phyloP scores from a whole-genome alignment of 35 echinoderm and acorn worm species.

The Nesometra sesokonis region DNA sequence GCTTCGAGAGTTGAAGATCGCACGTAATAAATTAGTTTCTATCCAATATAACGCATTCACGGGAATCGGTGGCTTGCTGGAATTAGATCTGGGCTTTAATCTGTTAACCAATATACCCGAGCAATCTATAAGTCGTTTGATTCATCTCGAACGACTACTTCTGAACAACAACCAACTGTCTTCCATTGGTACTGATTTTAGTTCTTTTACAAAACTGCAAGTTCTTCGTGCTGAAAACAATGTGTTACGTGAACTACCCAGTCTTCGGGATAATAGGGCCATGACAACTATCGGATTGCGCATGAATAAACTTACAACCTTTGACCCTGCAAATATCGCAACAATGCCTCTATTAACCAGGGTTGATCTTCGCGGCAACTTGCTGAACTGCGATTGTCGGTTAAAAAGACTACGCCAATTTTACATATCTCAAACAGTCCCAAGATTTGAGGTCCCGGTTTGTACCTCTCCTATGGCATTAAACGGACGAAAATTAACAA shows the following conservation, averaged over 20 bases:
- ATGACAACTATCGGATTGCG: slow-evolving; percentile 31
- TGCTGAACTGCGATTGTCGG: slow-evolving; percentile 73
- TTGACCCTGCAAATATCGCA: slow-evolving; percentile 29
- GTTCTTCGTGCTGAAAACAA: slow-evolving; percentile 47
- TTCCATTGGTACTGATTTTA: slow-evolving; percentile 27
- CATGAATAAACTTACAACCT: slow-evolving; percentile 56
- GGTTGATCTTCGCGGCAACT: slow-evolving; percentile 42
- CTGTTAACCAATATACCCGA: slow-evolving; percentile 29
- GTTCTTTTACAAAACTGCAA: slow-evolving; percentile 16
- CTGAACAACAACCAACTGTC: slow-evolving; percentile 59
- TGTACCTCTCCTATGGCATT: slow-evolving; percentile 31
- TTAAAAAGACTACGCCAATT: slow-evolving; percentile 26
- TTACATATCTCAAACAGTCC: slow-evolving; percentile 23
- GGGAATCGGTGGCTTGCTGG: slow-evolving; percentile 28
- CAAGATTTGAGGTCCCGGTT: slow-evolving; percentile 48
- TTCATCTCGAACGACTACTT: slow-evolving; percentile 44
- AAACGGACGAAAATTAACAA: slow-evolving; percentile 42
- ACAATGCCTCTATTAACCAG: slow-evolving; percentile 44
- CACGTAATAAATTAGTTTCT: slow-evolving; percentile 44
- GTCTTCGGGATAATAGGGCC: slow-evolving; percentile 12
- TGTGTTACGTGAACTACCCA: slow-evolving; percentile 40
- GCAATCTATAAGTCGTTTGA: slow-evolving; percentile 16
- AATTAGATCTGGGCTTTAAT: slow-evolving; percentile 67
- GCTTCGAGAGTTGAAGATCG: slow-evolving; percentile 55
- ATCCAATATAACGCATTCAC: slow-evolving; percentile 50